Conservation (phyloP, 2,888 invertebrate species). For the Stenolophus ochropezus region DNA sequence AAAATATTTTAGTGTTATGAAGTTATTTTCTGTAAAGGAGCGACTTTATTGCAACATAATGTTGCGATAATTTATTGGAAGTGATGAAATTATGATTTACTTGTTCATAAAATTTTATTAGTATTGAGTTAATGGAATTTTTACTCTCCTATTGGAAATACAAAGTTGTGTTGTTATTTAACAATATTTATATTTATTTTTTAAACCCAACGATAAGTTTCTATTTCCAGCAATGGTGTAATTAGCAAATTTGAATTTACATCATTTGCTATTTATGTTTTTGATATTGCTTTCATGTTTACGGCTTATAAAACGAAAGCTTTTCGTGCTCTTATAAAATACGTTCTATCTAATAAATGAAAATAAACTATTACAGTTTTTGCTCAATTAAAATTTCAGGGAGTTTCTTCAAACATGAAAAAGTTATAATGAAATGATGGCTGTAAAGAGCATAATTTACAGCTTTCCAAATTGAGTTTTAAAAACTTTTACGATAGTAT, state of each 20-base stretch:
- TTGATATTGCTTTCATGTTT: background rate
- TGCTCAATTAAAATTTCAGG: background rate
- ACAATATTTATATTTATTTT: no score
- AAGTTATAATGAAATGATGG: background rate
- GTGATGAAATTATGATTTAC: conserved; percentile 20
- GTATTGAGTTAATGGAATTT: background rate
- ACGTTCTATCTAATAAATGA: background rate
- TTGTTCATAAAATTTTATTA: conserved; percentile 28
- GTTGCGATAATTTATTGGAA: background rate
- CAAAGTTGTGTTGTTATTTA: no score
- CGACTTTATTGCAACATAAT: background rate
- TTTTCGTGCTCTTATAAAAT: background rate
- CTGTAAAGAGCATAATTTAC: background rate
- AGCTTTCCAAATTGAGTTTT: background rate
- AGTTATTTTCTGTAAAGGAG: background rate
- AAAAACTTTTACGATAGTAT: background rate
- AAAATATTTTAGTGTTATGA: background rate
- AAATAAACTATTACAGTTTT: background rate
- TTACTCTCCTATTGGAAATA: background rate
- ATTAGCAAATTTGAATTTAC: no score
- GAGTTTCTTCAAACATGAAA: background rate
- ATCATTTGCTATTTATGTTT: background rate
- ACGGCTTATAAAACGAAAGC: background rate
- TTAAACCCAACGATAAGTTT: no score
- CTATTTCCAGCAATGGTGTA: no score